These are phyloP conservation scores for Lasioglossum villosulum DNA, from an alignment of 2,888 invertebrate species.

Conservation along the genomic window DNA sequence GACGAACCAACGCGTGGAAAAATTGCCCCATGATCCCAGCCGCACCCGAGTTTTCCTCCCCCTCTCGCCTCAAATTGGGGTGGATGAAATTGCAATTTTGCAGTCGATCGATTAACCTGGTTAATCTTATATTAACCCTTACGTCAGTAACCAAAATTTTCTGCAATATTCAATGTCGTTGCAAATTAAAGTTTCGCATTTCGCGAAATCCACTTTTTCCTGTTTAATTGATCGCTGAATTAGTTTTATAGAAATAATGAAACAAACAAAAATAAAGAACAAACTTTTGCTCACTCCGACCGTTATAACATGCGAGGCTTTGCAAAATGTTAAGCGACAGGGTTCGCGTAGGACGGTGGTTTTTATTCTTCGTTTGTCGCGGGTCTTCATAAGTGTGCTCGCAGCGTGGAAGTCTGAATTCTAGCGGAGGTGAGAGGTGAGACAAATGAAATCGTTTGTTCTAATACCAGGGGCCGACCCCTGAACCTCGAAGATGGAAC, in stretches of 20 bases:
- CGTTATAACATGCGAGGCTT: background rate
- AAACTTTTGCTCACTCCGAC: no score
- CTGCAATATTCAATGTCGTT: no score
- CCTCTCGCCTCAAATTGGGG: background rate
- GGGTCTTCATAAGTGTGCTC: background rate
- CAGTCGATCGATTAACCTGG: background rate
- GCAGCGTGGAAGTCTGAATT: background rate
- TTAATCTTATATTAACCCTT: no score
- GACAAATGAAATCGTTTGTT: conserved; percentile 72
- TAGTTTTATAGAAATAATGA: no score
- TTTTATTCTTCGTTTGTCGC: background rate
- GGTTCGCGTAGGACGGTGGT: background rate
- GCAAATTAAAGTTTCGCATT: no score
- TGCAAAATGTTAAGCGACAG: background rate
- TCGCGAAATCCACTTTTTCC: no score
- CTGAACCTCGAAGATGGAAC: conserved; percentile 67
- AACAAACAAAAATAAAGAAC: no score
- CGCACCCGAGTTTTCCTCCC: background rate
- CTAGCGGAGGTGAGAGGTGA: conserved; percentile 9
- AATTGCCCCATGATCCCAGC: background rate
- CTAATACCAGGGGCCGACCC: conserved; percentile 64
- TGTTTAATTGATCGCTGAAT: no score
- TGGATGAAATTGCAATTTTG: background rate
- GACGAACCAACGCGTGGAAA: background rate
- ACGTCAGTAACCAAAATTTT: no score